A percentile compares a stretch with the other conserved stretches of the same genome.
Evolutionary conservation across 2,113 vertebrate species (phyloP).

Genomic region (Desmodus rotundus): DNA sequence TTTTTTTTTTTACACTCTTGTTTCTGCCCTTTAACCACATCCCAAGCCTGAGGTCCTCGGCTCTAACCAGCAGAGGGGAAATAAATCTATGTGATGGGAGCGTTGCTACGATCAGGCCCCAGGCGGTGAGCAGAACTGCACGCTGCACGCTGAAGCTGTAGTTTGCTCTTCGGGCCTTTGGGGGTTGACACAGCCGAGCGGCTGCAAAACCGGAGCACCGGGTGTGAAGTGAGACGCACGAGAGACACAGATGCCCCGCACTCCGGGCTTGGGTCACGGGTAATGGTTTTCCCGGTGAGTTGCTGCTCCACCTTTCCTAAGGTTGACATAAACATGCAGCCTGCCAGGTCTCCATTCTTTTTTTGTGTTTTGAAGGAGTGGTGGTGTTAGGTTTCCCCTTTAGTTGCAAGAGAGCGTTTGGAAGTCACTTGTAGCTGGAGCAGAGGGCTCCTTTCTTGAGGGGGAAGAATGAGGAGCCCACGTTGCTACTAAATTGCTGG

Average conservation of each 20-base stretch:
- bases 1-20: background rate
- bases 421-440: background rate
- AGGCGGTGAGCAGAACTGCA: background rate
- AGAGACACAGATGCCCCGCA: background rate
- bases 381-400: conserved; percentile 22
- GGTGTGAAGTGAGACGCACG: background rate
- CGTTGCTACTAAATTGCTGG: background rate
- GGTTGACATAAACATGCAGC: background rate
- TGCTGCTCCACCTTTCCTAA: background rate
- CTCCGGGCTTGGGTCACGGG: background rate
- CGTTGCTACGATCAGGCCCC: background rate
- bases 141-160: background rate
- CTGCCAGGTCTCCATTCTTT: background rate
- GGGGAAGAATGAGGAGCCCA: background rate
- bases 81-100: background rate
- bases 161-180: background rate
- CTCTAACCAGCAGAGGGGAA: background rate
- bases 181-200: background rate
- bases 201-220: background rate
- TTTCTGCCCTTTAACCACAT: background rate
- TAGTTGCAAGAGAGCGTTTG: background rate
- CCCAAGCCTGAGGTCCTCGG: background rate
- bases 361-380: background rate
- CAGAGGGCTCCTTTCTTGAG: background rate
- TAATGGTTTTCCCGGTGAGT: background rate